Evolutionary conservation across 2,113 vertebrate genomes (phyloP).

Genomic region (Psophia crepitans): DNA sequence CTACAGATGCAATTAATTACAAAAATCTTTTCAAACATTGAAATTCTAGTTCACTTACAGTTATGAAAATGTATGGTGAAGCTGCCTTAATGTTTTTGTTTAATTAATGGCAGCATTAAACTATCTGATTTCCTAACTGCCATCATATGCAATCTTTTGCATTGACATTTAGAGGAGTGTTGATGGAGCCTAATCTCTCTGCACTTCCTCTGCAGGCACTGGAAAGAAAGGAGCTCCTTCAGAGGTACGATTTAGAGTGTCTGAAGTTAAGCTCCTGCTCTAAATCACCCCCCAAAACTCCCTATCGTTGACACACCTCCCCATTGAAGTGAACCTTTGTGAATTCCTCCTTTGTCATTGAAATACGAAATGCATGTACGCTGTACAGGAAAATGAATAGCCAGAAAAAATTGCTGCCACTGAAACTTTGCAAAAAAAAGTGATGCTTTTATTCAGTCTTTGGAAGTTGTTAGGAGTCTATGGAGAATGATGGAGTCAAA

Average conservation of each 20-base stretch:
- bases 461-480: not conserved
- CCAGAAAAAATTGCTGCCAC: not conserved
- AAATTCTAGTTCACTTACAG: not conserved
- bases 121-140: constrained; percentile 19
- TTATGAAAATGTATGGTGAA: not conserved
- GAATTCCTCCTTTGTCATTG: not conserved
- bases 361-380: not conserved
- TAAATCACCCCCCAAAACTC: not conserved
- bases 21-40: constrained; percentile 5
- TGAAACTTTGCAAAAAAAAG: not conserved
- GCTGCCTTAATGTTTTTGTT: not conserved
- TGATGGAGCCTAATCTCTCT: constrained; percentile 43
- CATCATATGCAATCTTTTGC: not conserved
- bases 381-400: not conserved
- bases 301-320: rapidly evolving
- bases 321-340: not conserved
- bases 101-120: constrained; percentile 44
- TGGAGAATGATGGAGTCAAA: not conserved
- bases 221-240: constrained; percentile 36
- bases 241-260: not conserved
- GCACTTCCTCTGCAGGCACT: constrained; percentile 8
- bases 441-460: not conserved
- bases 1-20: constrained; percentile 6
- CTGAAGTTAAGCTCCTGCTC: constrained; percentile 1
- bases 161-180: not conserved